Percentiles rank a stretch among this genome's conserved stretches.
phyloP scores from a whole-genome alignment of 2,888 invertebrate genomes.

The Andrena fulva region DNA sequence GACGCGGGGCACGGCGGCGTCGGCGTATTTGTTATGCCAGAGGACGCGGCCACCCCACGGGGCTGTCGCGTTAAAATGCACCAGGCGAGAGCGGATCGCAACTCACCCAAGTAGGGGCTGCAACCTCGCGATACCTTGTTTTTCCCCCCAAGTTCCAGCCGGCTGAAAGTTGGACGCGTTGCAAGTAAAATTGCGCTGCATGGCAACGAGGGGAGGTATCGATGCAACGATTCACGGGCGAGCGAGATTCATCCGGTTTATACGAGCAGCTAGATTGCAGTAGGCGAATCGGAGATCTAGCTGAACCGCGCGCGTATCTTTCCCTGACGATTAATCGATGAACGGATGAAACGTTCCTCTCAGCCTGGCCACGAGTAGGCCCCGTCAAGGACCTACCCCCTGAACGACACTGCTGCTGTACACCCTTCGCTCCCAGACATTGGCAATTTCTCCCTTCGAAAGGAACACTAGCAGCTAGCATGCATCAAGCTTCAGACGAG shows the following conservation, averaged over 20 bases:
- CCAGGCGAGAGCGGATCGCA: conserved; percentile 24
- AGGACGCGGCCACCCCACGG: neutral
- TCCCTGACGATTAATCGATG: conserved; percentile 6
- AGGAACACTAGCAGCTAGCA: neutral
- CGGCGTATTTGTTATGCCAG: conserved; percentile 56
- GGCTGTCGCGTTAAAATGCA: conserved; percentile 47
- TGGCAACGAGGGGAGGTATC: neutral
- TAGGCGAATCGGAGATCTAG: neutral
- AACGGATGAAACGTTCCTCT: neutral
- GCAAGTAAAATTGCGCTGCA: conserved; percentile 20
- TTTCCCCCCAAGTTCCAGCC: neutral
- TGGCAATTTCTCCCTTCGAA: conserved; percentile 8
- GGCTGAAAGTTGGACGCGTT: neutral
- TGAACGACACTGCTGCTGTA: conserved; percentile 3
- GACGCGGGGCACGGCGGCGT: conserved; percentile 17
- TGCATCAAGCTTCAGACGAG: conserved; percentile 23
- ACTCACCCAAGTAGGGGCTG: neutral
- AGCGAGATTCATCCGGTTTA: neutral
- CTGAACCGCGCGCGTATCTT: neutral
- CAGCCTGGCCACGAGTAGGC: neutral
- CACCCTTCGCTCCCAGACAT: neutral
- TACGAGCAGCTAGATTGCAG: no score
- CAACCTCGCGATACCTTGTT: conserved; percentile 9
- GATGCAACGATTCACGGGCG: neutral
- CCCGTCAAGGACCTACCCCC: conserved; percentile 1